A percentile compares a stretch with the other conserved stretches of the same genome.
Conservation (phyloP, 2,113 vertebrate genomes). For the Rhea americana region DNA sequence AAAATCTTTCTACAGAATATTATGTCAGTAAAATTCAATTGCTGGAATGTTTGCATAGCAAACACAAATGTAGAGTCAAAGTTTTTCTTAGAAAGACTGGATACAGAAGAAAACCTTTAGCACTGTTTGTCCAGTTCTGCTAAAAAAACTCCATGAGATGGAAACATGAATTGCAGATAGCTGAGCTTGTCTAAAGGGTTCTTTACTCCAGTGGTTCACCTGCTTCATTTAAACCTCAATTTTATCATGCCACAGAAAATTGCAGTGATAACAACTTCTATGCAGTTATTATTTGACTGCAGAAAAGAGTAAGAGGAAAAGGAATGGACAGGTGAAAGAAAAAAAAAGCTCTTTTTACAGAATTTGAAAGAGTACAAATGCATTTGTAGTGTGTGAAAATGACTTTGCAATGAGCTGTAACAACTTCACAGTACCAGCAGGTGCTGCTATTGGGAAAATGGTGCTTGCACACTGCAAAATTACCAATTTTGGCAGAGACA, state of each 20-base stretch:
- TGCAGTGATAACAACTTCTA: background rate
- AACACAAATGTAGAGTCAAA: background rate
- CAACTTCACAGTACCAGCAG: background rate
- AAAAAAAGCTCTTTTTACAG: background rate
- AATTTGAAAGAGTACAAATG: background rate
- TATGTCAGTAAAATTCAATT: background rate
- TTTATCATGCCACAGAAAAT: background rate
- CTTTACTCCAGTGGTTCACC: background rate
- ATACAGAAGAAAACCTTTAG: slow-evolving; percentile 24
- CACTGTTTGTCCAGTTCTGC: background rate
- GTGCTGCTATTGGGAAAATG: background rate
- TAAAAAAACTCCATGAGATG: background rate
- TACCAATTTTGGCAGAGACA: background rate
- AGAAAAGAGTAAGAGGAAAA: background rate
- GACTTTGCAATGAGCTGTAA: background rate
- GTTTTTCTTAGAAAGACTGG: background rate
- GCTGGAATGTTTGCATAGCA: slow-evolving; percentile 21
- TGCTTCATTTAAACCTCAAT: background rate
- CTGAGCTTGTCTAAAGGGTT: background rate
- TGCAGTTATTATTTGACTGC: background rate
- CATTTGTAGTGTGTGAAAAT: rapidly evolving
- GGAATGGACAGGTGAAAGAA: background rate
- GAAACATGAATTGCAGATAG: background rate
- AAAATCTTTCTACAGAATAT: background rate
- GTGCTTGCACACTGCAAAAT: background rate